Evolutionary conservation across 1,140 invertebrate genomes (phyloP), one percentile per base, ranked within the genome.

Genomic region (Hyposmocoma kahamanoa): DNA sequence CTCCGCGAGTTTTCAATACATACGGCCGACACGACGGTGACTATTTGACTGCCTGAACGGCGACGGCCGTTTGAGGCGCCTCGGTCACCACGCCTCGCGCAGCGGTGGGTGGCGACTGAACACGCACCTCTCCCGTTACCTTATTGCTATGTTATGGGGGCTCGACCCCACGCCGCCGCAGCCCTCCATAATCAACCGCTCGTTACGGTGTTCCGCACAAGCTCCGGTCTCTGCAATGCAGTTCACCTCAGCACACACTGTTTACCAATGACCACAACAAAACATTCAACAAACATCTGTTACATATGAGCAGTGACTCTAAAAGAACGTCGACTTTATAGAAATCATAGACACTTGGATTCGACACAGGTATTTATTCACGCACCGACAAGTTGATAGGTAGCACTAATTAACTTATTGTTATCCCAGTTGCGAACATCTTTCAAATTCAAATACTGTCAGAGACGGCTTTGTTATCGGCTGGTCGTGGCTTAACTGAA

Each of bases 91-190:
- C 76, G 72, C 68, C 71, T 74, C 66, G 74, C 75, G 69, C 67
- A 62, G 63, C 67, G 68, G 69, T 72, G 74, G 72, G 76, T 78
- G 74, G 75, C 66, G 60, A 75, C 70, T 72, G 73, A 72, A 67
- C 67, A 71, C 72, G 66, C 71, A 72, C 69, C 72, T 80, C 79
- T 79, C 79, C 75, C 77, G 75, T 82, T 83, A 83, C 75, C 79
- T 83, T 70, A 80, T 75, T 77, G 75, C 79, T 62, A 77, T 77
- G 73, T 72, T 79, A 79, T 69, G 77, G 77, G 75, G 76, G 74
- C 79, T 69, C 70, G 76, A 77, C 76, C 75, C 77, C 79, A 71
- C 66, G 63, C 51, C 65, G 67, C 65, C 64, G 71, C 76, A 78
- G 78, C 74, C 71, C 72, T 72, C 60, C 50, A 42, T 62, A 62